Base-by-base conservation (phyloP, 2,888 invertebrate genomes). In the Mechanitis mazaeus region DNA sequence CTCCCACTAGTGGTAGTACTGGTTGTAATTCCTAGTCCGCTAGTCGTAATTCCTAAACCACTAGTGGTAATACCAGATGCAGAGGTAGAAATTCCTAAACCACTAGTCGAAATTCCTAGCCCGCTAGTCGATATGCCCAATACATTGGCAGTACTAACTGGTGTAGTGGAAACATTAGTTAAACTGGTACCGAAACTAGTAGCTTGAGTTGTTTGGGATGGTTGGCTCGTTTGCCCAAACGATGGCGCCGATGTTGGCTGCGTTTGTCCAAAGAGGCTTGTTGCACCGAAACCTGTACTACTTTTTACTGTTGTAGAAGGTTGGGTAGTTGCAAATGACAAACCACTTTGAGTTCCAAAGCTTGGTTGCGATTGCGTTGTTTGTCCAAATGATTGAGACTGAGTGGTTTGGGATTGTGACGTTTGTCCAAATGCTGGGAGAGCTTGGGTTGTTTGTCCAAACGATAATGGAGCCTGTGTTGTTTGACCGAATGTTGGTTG, bases 321-420 rank as follows among this genome's bases (percentile, higher is more conserved):
- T 64, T 59, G 12, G 58, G 53, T 54, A 0, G 64, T 60, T 0
- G 67, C 42, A 42, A 42, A 42, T 1, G 42, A 42, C 42, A 42
- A 11, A 42, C 42, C 42, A 42, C 42, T 42, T 42, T 42, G 28
- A 12, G 60, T 66, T 3, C 64, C 69, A 35, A 68, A 62, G 31
- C 45, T 38, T 2, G 65, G 46, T 54, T 73, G 65, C 0, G 71
- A 54, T 33, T 66, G 58, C 4, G 69, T 54, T 6, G 73, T 55
- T 2, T 66, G 63, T 53, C 64, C 69, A 6, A 74, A 69, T 7
- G 59, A 54, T 50, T 60, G 55, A 3, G 63, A 56, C 58, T 61
- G 63, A 59, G 56, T 50, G 28, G 50, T 50, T 11, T 50, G 50
- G 28, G 50, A 11, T 50, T 42, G 42, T 42, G 42, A 42, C 7